Evolutionary conservation across 2,888 invertebrate species (phyloP).

Genomic region (Clunio marinus): DNA sequence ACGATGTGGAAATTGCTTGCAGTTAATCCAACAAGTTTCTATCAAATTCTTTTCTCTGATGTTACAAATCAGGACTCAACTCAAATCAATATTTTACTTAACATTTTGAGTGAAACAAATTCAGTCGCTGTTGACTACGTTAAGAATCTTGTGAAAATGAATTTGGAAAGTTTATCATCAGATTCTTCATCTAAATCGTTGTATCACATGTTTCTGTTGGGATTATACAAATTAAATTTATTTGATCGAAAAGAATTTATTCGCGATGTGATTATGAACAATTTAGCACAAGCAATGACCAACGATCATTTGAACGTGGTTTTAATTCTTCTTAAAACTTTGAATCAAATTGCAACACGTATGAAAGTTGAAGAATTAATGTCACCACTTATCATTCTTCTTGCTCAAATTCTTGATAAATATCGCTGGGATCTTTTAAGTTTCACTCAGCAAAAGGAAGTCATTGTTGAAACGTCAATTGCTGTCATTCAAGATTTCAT

Average conservation of each 20-base stretch:
- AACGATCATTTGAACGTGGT: slow-evolving; percentile 39
- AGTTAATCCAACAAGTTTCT: slow-evolving; percentile 10
- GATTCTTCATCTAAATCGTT: background rate
- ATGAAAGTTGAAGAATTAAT: slow-evolving; percentile 44
- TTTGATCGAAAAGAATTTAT: slow-evolving; percentile 44
- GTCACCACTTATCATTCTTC: slow-evolving; percentile 45
- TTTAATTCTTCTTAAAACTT: slow-evolving; percentile 42
- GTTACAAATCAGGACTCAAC: background rate
- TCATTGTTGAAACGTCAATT: slow-evolving; percentile 44
- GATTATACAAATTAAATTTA: slow-evolving; percentile 37
- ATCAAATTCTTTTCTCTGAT: background rate
- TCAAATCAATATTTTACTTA: slow-evolving; percentile 3
- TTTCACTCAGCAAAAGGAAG: slow-evolving; percentile 44
- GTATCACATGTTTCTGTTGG: slow-evolving; percentile 36
- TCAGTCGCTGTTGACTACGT: slow-evolving; percentile 1
- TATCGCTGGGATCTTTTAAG: slow-evolving; percentile 46
- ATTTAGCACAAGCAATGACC: slow-evolving; percentile 44
- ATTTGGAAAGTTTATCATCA: background rate
- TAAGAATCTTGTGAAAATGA: background rate
- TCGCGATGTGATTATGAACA: slow-evolving; percentile 44
- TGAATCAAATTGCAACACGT: slow-evolving; percentile 43
- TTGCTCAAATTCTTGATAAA: slow-evolving; percentile 46
- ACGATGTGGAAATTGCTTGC: slow-evolving; percentile 13
- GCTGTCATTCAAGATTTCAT: slow-evolving; percentile 44
- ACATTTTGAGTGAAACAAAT: background rate